Evolutionary conservation across 2,888 invertebrate species (phyloP).

Genomic region (Cremastinae sp.): DNA sequence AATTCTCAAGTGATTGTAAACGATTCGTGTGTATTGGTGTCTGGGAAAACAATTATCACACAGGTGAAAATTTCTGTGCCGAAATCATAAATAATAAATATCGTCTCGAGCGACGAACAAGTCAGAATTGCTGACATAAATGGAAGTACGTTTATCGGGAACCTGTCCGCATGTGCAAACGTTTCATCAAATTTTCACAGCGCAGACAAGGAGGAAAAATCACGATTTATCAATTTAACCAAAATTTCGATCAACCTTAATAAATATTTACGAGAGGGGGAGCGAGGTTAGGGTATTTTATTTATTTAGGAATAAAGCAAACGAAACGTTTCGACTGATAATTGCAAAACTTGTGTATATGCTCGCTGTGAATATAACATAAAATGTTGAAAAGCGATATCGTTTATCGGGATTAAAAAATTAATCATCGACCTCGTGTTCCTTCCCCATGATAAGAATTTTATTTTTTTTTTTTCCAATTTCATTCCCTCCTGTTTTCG

Average conservation of each 20-base stretch:
- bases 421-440: constrained; percentile 37
- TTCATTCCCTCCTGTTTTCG: too few relatives aligned
- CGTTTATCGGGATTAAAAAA: constrained; percentile 35
- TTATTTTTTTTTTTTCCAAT: constrained; percentile 34
- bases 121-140: too few relatives aligned
- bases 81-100: too few relatives aligned
- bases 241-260: constrained; percentile 3
- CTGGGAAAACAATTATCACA: too few relatives aligned
- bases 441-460: neutral
- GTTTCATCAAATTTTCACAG: neutral
- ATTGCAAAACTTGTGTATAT: neutral
- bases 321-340: too few relatives aligned
- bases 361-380: neutral
- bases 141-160: too few relatives aligned
- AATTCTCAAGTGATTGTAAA: too few relatives aligned
- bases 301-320: constrained; percentile 26
- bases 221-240: too few relatives aligned
- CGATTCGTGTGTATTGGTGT: too few relatives aligned
- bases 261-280: constrained; percentile 2
- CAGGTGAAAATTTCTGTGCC: too few relatives aligned
- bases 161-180: too few relatives aligned
- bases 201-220: neutral
- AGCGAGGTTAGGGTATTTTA: neutral
- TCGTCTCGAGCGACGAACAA: too few relatives aligned
- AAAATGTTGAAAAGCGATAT: neutral